phyloP scores from a whole-genome alignment of 2,113 vertebrate genomes.

The Gavialis gangeticus region DNA sequence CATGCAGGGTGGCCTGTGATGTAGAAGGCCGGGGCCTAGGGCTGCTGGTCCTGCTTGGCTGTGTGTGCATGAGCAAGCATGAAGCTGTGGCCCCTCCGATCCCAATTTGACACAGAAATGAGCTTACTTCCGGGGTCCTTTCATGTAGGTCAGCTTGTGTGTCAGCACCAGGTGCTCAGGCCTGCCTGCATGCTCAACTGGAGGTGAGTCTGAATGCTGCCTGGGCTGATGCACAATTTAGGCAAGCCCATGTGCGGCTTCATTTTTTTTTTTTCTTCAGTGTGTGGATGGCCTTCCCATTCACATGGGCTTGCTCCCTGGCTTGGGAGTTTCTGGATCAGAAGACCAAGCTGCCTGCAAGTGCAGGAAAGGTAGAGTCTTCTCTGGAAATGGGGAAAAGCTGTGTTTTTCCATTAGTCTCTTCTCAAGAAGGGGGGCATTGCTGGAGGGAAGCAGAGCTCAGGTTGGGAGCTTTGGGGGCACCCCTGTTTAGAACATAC shows the following conservation, averaged over 20 bases:
- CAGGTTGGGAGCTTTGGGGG: too few species aligned
- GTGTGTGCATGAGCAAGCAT: neutral
- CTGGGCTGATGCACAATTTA: neutral
- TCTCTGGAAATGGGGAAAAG: neutral
- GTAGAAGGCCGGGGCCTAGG: neutral
- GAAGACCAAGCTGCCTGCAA: neutral
- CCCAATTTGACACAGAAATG: slow-evolving; percentile 35
- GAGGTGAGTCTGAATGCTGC: neutral
- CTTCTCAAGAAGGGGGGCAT: too few species aligned
- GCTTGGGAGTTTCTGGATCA: too few species aligned
- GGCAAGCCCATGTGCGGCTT: neutral
- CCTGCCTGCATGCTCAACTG: slow-evolving; percentile 17
- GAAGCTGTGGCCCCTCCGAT: slow-evolving; percentile 49
- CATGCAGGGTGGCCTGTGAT: neutral
- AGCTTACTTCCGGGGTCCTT: slow-evolving; percentile 39
- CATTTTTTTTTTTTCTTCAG: neutral
- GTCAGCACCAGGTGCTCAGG: neutral
- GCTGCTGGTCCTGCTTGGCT: slow-evolving; percentile 53
- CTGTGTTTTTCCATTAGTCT: too few species aligned
- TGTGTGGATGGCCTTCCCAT: neutral
- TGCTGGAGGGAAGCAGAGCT: too few species aligned
- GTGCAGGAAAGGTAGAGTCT: neutral
- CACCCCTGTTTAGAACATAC: too few species aligned
- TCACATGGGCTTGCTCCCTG: neutral
- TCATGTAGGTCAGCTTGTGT: neutral